Base-by-base conservation (phyloP, 2,113 vertebrate species). In the Chloroceryle aenea region DNA sequence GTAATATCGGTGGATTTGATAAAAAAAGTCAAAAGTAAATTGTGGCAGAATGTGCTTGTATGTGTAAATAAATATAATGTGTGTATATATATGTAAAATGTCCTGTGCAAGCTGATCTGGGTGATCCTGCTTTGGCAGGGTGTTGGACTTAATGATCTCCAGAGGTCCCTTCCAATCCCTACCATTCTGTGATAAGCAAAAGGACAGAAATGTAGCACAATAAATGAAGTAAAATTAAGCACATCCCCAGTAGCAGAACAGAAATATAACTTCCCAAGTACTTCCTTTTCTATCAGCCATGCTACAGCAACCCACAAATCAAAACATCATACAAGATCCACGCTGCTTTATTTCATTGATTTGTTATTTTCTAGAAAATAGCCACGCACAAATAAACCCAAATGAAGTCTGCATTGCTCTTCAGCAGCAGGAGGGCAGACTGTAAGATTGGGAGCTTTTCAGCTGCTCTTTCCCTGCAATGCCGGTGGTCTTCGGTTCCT, bases 401-500 rank as follows among this genome's bases (percentile, higher is more conserved):
- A 91, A 87, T 61, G 68, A 59, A 92, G 45, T 50, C 81, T 89
- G 72, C 63, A 77, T 83, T 90, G 64, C 87, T 91, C 68, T 80
- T 90, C 95, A 78, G 38, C 83, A 91, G 87, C 94, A 93, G 93
- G 74, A 91, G 78, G 67, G 69, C 15, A 0, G 63, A 55, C 43
- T 89, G 62, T 67, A 87, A 62, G 73, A 73, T 3, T 75, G 59
- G 76, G 90, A 88, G 69, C 6, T 96, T 90, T 96, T 97, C 87
- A 81, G 85, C 86, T 66, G 77, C 82, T 85, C 83, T 91, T 97
- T 91, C 85, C 75, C 64, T 85, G 85, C 84, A 85, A 92, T 81
- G 90, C 72, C 6, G 88, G 96, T 97, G 95, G 92, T 95, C 94
- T 93, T 82, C n/a, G 36, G 78, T 71, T 90, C 80, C 90, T 89